Evolutionary conservation across 1,140 invertebrate species (phyloP).

Genomic region (Adelges cooleyi): DNA sequence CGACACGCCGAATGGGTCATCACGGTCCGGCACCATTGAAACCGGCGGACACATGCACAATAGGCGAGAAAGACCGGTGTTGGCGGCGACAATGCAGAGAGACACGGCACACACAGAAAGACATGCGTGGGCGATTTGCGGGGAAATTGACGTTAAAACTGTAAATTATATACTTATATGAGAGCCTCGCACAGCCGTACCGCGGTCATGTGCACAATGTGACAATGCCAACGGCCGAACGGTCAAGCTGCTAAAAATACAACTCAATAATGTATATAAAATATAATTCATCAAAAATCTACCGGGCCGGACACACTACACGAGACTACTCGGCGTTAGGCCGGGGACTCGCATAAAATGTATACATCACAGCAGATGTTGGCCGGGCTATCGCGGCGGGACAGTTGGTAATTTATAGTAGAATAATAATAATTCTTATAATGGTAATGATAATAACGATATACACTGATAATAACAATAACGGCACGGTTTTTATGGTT

Average conservation of each 20-base stretch:
- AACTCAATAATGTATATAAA: no score
- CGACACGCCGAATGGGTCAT: no score
- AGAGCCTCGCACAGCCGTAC: not conserved
- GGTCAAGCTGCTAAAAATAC: constrained; percentile 28
- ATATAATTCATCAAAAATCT: constrained; percentile 24
- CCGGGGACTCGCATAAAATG: not conserved
- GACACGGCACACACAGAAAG: not conserved
- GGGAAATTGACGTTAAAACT: constrained; percentile 10
- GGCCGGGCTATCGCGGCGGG: not conserved
- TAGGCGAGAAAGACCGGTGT: not conserved
- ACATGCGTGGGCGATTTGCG: not conserved
- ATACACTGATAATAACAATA: no score
- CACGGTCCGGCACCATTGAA: not conserved
- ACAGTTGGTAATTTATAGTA: constrained; percentile 8
- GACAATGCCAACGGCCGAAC: not conserved
- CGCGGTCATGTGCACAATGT: not conserved
- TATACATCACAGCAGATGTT: constrained; percentile 26
- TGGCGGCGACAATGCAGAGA: not conserved
- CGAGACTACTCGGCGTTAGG: no score
- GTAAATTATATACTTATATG: constrained; percentile 28
- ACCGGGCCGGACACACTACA: no score
- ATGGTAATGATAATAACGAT: not conserved
- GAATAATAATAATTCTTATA: no score
- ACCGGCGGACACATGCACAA: not conserved
- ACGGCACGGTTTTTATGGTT: not conserved